A percentile compares a stretch with the other conserved stretches of the same genome.
Evolutionary conservation across 2,888 invertebrate species (phyloP).

Genomic region (Synanthedon myopaeformis): DNA sequence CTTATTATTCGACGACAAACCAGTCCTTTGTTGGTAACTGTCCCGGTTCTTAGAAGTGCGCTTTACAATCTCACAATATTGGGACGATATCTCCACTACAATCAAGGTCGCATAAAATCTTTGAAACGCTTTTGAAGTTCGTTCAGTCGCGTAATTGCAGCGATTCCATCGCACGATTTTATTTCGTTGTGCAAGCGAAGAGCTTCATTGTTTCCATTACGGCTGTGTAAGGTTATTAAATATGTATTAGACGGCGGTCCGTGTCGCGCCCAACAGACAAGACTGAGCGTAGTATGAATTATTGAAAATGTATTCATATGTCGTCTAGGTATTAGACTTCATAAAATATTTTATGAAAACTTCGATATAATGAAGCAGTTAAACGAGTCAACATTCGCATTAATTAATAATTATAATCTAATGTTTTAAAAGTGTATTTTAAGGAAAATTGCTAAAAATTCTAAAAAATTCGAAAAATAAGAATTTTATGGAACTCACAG

Average conservation of each 20-base stretch:
- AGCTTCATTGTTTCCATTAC: slow-evolving; percentile 36
- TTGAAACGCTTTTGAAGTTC: slow-evolving; percentile 44
- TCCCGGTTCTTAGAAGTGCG: slow-evolving; percentile 11
- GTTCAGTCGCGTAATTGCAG: slow-evolving; percentile 52
- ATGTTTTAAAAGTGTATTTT: no score
- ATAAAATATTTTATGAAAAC: background rate
- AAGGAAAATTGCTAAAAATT: no score
- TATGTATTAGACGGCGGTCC: slow-evolving; percentile 31
- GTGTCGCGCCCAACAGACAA: slow-evolving; percentile 25
- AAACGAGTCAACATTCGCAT: background rate
- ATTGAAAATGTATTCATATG: slow-evolving; percentile 30
- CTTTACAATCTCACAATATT: background rate
- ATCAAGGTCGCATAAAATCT: background rate
- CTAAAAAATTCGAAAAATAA: no score
- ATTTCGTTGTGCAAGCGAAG: slow-evolving; percentile 27
- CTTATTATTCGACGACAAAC: slow-evolving; percentile 54
- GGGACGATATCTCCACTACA: background rate
- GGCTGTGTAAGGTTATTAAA: slow-evolving; percentile 26
- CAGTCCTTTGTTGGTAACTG: slow-evolving; percentile 21
- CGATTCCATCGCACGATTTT: slow-evolving; percentile 34
- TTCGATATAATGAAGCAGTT: background rate
- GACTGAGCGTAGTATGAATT: slow-evolving; percentile 28
- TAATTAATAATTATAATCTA: no score
- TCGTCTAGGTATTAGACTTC: slow-evolving; percentile 13
- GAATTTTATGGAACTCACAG: no score